These are phyloP conservation scores for Brienomyrus brachyistius DNA, from an alignment of 2,113 vertebrate species.

Conservation along the genomic window DNA sequence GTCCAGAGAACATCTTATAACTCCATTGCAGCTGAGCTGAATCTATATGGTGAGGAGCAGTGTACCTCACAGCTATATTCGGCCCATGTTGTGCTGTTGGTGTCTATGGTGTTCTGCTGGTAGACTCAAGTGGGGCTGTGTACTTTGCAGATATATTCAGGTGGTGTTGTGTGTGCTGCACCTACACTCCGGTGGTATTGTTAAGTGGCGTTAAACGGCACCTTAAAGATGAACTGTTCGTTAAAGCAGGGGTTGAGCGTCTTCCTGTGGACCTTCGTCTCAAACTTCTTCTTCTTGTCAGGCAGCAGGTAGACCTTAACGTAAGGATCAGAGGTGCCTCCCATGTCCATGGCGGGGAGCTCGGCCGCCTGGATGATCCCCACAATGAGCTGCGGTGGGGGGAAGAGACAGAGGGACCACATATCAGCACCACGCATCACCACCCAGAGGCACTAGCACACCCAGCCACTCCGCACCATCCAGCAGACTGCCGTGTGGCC, in stretches of 20 bases:
- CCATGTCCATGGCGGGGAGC: conserved; percentile 83
- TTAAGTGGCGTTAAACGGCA: neutral
- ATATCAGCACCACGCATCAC: too few species aligned
- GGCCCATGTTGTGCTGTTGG: neutral
- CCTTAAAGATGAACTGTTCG: conserved; percentile 83
- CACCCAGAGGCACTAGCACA: neutral
- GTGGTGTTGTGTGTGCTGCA: neutral
- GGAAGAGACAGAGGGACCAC: neutral
- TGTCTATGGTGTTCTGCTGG: neutral
- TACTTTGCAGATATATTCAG: neutral
- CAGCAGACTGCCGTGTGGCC: neutral
- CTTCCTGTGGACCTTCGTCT: conserved; percentile 88
- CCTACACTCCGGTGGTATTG: neutral
- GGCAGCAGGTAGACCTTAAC: conserved; percentile 83
- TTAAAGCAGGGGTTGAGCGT: conserved; percentile 82
- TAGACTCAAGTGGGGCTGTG: neutral
- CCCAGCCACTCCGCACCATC: neutral
- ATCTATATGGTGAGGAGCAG: neutral
- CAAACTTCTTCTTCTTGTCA: conserved; percentile 84
- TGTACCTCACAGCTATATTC: neutral
- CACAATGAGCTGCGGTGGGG: conserved; percentile 55
- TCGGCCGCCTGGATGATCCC: conserved; percentile 81
- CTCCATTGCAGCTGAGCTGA: neutral
- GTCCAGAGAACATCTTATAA: neutral
- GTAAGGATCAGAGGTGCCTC: conserved; percentile 83